Conservation (phyloP, 2,113 vertebrate species). For the Cryptotis parvus region DNA sequence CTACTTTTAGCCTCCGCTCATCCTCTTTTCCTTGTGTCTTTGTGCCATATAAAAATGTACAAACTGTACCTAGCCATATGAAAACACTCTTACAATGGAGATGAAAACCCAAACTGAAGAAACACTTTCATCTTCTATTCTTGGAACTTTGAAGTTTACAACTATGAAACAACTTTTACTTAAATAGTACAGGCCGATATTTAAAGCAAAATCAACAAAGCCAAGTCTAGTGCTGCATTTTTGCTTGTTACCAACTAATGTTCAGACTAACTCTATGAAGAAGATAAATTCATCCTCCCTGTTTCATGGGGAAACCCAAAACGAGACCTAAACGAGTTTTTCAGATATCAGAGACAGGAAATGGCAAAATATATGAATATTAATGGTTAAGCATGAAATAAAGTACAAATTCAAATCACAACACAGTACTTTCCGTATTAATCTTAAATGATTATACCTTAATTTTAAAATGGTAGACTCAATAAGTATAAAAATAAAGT, state of each 20-base stretch:
- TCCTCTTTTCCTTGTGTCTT: neutral
- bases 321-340: neutral
- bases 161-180: neutral
- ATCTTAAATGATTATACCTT: neutral
- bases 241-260: slow-evolving; percentile 29
- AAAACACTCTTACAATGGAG: neutral
- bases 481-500: no score
- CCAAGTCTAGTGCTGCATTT: neutral
- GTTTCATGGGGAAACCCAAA: slow-evolving; percentile 5
- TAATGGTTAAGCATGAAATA: neutral
- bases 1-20: neutral
- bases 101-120: neutral
- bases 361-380: neutral
- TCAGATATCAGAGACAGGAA: neutral
- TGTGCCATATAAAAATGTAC: neutral
- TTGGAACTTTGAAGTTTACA: neutral
- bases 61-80: neutral
- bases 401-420: neutral
- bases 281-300: neutral
- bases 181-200: neutral
- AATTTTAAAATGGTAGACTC: neutral
- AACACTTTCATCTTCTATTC: slow-evolving; percentile 3
- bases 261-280: neutral
- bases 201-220: slow-evolving; percentile 19
- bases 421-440: neutral